Evolutionary conservation across 2,888 invertebrate species (phyloP).

Genomic region (Ptilodon capucinus): DNA sequence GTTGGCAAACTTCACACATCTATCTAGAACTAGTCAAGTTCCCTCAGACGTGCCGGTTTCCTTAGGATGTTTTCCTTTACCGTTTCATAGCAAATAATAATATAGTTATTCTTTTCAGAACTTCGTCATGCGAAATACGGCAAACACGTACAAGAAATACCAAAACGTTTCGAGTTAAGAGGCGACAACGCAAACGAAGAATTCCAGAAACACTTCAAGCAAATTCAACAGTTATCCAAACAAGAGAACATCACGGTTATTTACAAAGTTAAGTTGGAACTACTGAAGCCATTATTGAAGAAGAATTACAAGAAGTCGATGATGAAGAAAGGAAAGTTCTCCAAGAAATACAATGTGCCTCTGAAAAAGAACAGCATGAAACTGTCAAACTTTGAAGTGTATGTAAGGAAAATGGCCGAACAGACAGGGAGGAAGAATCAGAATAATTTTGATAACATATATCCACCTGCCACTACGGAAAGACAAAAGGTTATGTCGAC

Average conservation of each 20-base stretch:
- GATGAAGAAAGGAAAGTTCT: constrained; percentile 40
- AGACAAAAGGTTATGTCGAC: constrained; percentile 38
- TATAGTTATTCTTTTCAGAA: constrained; percentile 23
- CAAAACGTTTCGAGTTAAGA: constrained; percentile 54
- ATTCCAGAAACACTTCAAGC: constrained; percentile 52
- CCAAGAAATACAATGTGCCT: constrained; percentile 68
- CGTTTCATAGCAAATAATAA: no score
- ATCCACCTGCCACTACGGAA: constrained; percentile 40
- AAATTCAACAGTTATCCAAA: constrained; percentile 52
- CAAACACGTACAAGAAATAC: constrained; percentile 50
- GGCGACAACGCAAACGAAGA: constrained; percentile 43
- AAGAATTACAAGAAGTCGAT: constrained; percentile 28
- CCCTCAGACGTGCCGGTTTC: no score
- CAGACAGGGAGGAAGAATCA: constrained; percentile 31
- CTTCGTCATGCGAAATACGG: constrained; percentile 31
- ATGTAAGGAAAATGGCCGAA: constrained; percentile 58
- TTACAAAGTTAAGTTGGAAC: constrained; percentile 61
- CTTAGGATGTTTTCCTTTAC: no score
- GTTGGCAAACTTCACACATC: no score
- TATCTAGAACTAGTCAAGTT: no score
- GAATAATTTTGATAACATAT: constrained; percentile 32
- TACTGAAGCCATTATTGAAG: constrained; percentile 28
- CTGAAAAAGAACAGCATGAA: constrained; percentile 71
- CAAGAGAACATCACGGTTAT: constrained; percentile 51
- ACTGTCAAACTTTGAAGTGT: constrained; percentile 63